Evolutionary conservation across 2,113 vertebrate species (phyloP), one percentile per base, ranked within the genome.

Genomic region (Rynchops niger): DNA sequence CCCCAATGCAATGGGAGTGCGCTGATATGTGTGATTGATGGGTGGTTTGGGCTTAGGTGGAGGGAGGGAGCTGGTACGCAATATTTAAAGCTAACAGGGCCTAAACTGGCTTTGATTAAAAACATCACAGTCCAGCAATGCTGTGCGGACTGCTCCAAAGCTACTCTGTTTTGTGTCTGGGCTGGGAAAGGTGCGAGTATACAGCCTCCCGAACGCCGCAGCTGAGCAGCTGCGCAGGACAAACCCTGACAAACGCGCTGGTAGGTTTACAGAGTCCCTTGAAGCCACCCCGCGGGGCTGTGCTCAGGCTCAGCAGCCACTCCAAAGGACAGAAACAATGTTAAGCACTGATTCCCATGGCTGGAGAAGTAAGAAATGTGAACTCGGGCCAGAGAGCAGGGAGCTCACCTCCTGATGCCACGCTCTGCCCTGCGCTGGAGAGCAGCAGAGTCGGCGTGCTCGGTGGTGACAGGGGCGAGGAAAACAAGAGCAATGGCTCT

Each of bases 371-470:
- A 47, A 34, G 34, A 71, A 62, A 71, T 0, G 15, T 8, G 56
- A 40, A 63, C 15, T 62, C 4, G 6, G n/a, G 49, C 23, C 29
- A 15, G 36, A 29, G 34, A 58, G 52, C 2, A 1, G 32, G 72
- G 45, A 70, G 40, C 34, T 34, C 13, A 1, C 12, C 47, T 36
- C 16, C 69, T 12, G 11, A 22, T n/a, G 55, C 55, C 17, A 3
- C 1, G 3, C 29, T 40, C 43, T 40, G 53, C 43, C 55, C 80
- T 42, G 13, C 0, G 18, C n/a, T 2, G 11, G 43, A n/a, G 30
- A 42, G 50, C 9, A 2, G 49, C 17, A 22, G 70, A 38, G 29
- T 61, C 4, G 6, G 26, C 5, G 3, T 9, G 43, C 30, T 6
- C 43, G 2, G 4, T 5, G 52, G 43, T 3, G 8, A 20, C 53